Percentiles rank a stretch among this genome's conserved stretches.
These are phyloP conservation scores for Scomber colias DNA, from an alignment of 2,113 vertebrate species.

Conservation along the genomic window DNA sequence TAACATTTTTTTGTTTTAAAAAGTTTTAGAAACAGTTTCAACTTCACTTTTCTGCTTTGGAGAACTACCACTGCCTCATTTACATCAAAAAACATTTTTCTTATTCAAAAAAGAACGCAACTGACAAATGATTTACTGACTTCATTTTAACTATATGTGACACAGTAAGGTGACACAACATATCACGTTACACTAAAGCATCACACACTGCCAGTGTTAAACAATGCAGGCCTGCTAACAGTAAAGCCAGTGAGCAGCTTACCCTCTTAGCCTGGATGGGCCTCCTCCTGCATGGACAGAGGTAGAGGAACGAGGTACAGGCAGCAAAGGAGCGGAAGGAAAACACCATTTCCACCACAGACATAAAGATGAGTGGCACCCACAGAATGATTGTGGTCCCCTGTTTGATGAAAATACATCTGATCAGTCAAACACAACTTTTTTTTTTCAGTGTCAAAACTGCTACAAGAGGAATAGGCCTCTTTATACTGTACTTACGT, in stretches of 20 bases:
- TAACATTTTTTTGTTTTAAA: not conserved
- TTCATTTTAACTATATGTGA: too few relatives aligned
- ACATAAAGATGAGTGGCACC: slow-evolving; percentile 86
- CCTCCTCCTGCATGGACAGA: slow-evolving; percentile 82
- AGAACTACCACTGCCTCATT: not conserved
- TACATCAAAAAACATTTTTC: not conserved
- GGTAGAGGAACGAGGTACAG: slow-evolving; percentile 79
- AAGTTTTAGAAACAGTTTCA: too few relatives aligned
- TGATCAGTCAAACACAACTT: not conserved
- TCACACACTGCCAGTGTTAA: not conserved
- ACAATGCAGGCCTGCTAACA: not conserved
- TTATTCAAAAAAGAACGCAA: not conserved
- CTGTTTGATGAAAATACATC: slow-evolving; percentile 68
- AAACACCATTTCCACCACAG: slow-evolving; percentile 83
- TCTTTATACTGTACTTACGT: slow-evolving; percentile 82
- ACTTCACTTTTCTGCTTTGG: not conserved
- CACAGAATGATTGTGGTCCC: slow-evolving; percentile 91
- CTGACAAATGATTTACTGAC: not conserved
- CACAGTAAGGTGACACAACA: too few relatives aligned
- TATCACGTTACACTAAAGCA: not conserved
- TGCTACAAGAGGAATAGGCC: not conserved
- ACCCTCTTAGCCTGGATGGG: slow-evolving; percentile 58
- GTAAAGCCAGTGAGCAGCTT: slow-evolving; percentile 11
- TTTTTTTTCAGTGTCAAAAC: not conserved
- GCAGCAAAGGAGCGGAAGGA: slow-evolving; percentile 86